Conservation (phyloP, 2,888 invertebrate species). For the Acleris cristana region DNA sequence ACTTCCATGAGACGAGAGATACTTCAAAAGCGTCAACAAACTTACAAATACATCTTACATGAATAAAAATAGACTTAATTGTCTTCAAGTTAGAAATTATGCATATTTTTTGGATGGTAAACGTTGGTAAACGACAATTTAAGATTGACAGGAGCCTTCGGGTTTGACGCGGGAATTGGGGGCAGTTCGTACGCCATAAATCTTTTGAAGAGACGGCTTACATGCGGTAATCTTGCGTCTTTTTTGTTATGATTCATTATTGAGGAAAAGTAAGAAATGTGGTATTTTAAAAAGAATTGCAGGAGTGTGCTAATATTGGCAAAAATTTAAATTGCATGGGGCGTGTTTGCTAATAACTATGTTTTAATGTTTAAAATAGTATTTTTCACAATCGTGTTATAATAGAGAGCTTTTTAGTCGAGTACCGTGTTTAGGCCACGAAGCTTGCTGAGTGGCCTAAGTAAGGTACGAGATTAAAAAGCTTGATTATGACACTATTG, state of each 20-base stretch:
- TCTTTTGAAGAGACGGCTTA: constrained; percentile 55
- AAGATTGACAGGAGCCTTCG: constrained; percentile 74
- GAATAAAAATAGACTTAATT: constrained; percentile 1
- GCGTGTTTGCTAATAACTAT: no score
- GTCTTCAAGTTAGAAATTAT: background rate
- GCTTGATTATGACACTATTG: no score
- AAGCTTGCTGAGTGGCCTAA: no score
- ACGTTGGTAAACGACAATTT: constrained; percentile 59
- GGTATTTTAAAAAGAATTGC: background rate
- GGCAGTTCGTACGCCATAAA: constrained; percentile 68
- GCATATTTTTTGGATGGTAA: constrained; percentile 24
- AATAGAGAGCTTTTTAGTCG: no score
- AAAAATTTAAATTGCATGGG: no score
- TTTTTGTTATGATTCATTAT: constrained; percentile 16
- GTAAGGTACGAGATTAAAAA: no score
- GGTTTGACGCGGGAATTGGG: constrained; percentile 63
- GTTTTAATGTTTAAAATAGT: no score
- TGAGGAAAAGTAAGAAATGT: background rate
- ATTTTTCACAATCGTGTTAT: no score
- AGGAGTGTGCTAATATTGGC: background rate
- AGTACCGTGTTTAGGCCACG: no score
- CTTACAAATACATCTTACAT: constrained; percentile 1
- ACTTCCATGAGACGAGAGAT: constrained; percentile 19
- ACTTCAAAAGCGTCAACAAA: constrained; percentile 23
- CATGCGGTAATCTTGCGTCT: constrained; percentile 24